Evolutionary conservation across 2,113 vertebrate species (phyloP).

Genomic region (Sinocyclocheilus rhinocerous): DNA sequence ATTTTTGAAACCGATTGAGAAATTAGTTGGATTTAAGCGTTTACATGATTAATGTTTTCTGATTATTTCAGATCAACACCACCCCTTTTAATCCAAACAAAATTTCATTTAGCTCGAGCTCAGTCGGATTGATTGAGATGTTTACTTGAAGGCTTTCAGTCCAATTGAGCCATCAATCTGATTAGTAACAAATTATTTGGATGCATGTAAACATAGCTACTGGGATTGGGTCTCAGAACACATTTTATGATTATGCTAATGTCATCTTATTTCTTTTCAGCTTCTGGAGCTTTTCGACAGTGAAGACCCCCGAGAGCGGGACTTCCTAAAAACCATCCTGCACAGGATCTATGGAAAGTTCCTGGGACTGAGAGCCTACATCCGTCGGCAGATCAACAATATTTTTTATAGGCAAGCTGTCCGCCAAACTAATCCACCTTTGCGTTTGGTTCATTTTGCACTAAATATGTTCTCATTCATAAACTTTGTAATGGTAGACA

Average conservation of each 20-base stretch:
- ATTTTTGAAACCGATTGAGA: background rate
- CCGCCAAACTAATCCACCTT: background rate
- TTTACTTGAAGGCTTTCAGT: background rate
- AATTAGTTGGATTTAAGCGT: background rate
- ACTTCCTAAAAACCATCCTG: constrained; percentile 97
- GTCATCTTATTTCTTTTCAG: constrained; percentile 65
- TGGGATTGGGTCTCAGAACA: background rate
- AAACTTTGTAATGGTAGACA: background rate
- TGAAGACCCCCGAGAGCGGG: constrained; percentile 93
- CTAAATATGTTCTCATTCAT: background rate
- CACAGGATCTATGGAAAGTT: constrained; percentile 98
- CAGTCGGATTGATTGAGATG: no score
- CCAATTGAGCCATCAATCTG: background rate
- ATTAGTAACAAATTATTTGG: background rate
- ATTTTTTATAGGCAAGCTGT: constrained; percentile 89
- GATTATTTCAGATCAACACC: background rate
- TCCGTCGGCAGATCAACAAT: constrained; percentile 96
- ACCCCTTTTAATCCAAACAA: no score
- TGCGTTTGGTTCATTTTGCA: background rate
- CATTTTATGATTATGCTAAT: background rate
- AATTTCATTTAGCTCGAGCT: no score
- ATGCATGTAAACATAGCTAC: background rate
- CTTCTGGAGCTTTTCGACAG: constrained; percentile 97
- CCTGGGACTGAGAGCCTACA: constrained; percentile 91
- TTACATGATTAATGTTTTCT: background rate